Evolutionary conservation across 2,113 vertebrate genomes (phyloP), one percentile per base, ranked within the genome.

Genomic region (Gobio gobio): DNA sequence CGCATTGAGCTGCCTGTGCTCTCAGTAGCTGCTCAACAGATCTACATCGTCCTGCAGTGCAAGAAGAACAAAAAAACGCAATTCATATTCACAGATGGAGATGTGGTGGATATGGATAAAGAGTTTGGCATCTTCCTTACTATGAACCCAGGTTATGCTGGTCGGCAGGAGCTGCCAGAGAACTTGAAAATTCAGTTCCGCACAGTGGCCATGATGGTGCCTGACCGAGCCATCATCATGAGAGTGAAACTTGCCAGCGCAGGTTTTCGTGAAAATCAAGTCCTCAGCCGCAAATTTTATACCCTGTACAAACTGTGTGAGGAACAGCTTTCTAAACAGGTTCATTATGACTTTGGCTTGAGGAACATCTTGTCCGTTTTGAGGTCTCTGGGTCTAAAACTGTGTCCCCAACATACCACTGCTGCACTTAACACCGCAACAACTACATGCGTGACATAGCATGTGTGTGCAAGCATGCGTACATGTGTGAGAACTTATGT

Each of bases 181-280:
- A n/a, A n/a, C n/a, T n/a, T n/a, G n/a, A n/a, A n/a, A n/a, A n/a
- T n/a, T n/a, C n/a, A n/a, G n/a, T n/a, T n/a, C n/a, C n/a, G n/a
- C n/a, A n/a, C n/a, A n/a, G n/a, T n/a, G n/a, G n/a, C n/a, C n/a
- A n/a, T n/a, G n/a, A n/a, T n/a, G n/a, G n/a, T n/a, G n/a, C n/a
- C 97, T 7, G 97, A 98, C 68, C 93, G 96, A 86, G 95, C 97
- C 94, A 98, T 98, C 90, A 97, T 98, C 92, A 97, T 98, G 94
- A 94, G 96, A 90, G 97, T 97, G 70, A 98, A 98, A 87, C 95
- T 98, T 83, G 97, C 97, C 90, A 97, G 96, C 64, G 96, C 96
- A 0, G 97, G 96, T 89, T 98, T 98, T 91, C 95, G 95, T 86
- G 96, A 97, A 79, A 98, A 97, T 81, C 94, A 96, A 68, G 80